Evolutionary conservation across 2,797 vertebrate species (phyloP).

Genomic region (Echiichthys vipera): DNA sequence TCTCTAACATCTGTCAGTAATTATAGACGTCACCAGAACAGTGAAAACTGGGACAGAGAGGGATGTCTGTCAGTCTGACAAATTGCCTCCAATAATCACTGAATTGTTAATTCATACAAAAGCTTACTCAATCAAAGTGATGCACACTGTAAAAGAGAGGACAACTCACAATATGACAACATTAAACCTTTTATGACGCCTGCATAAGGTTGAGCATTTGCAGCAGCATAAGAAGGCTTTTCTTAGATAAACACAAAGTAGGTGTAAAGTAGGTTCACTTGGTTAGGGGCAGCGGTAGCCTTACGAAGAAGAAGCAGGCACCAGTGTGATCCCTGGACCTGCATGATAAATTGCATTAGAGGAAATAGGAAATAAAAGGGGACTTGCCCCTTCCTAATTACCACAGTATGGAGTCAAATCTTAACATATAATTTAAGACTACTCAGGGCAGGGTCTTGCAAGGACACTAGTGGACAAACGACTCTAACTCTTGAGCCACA

Average conservation of each 20-base stretch:
- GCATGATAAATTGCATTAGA: neutral
- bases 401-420: neutral
- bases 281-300: neutral
- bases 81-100: conserved; percentile 46
- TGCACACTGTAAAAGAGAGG: neutral
- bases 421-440: neutral
- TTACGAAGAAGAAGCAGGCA: neutral
- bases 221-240: neutral
- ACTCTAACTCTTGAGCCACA: too few species aligned
- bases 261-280: neutral
- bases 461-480: too few species aligned
- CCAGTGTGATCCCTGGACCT: neutral
- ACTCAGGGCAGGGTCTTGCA: too few species aligned
- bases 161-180: neutral
- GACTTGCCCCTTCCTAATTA: neutral
- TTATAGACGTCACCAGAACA: conserved; percentile 76
- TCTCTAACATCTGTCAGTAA: conserved; percentile 78
- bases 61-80: conserved; percentile 48
- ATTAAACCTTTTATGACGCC: conserved; percentile 3
- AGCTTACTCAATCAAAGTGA: conserved; percentile 1
- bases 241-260: neutral
- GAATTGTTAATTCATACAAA: conserved; percentile 46
- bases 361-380: too few species aligned
- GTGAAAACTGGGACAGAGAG: conserved; percentile 66
- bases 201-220: neutral